Base-by-base conservation (phyloP, 2,113 vertebrate genomes). In the Mugil cephalus region DNA sequence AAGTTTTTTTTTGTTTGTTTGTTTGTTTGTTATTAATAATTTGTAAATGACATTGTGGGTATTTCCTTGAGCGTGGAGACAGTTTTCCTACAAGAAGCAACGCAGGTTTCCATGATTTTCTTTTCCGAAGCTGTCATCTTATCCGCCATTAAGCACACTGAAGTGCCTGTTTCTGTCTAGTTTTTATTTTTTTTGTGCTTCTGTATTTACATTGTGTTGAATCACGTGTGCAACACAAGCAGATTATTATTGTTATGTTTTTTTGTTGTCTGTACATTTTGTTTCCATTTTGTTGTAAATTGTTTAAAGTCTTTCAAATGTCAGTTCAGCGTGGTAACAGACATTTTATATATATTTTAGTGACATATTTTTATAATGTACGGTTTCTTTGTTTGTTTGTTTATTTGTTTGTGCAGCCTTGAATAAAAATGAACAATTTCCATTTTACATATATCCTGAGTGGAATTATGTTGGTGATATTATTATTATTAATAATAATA, bases 331-430 rank as follows among this genome's bases (percentile, higher is more conserved):
- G 36, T 80, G 24, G 24, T 62, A 80, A 84, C 17, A 7, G 34
- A 74, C 78, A 74, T 85, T 87, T 81, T 90, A 82, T 88, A 87
- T 80, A 77, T 75, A 83, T 77, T 83, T 68, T 88, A 82, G 79
- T 72, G 56, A 71, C 69, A 84, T 85, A 86, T 89, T 91, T 93
- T 90, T 91, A 79, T 85, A 83, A 87, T 84, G 52, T 85, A 60
- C 69, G 42, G 30, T 65, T 87, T 74, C n/a, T n/a, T n/a, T 30
- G 24, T 30, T 30, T 30, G 24, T 30, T 30, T 30, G 24, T 30
- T 30, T 30, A 5, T 30, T 30, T 77, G 54, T 83, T 86, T 87
- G 54, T 87, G 69, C 72, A 84, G 68, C 52, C 48, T 88, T 89
- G 45, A 86, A 89, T 90, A 82, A 88, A 64, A 59, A 62, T 1